A percentile compares a stretch with the other conserved stretches of the same genome.
These are phyloP conservation scores for Coracias cyanogaster DNA, from an alignment of 2,797 vertebrate genomes.

Conservation along the genomic window DNA sequence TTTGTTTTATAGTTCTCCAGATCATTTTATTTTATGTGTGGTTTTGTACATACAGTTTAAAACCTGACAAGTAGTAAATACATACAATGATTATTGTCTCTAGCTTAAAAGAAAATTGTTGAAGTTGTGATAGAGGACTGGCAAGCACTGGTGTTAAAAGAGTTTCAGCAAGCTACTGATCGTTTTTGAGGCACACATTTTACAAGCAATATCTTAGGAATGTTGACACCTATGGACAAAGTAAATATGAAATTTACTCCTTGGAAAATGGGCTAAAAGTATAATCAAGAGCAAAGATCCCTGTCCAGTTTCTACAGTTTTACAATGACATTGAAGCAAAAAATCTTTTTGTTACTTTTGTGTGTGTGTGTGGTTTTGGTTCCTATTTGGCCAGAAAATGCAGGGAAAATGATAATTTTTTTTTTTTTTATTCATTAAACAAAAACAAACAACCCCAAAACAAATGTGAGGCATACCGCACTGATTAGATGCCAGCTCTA, in stretches of 20 bases:
- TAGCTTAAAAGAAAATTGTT: background rate
- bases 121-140: background rate
- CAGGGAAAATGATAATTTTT: background rate
- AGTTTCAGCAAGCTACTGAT: background rate
- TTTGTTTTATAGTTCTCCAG: background rate
- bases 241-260: background rate
- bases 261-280: background rate
- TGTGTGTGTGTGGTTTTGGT: background rate
- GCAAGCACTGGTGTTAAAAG: background rate
- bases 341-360: background rate
- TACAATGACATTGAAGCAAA: background rate
- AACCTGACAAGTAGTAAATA: background rate
- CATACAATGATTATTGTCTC: background rate
- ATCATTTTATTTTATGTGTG: background rate
- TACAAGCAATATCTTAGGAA: background rate
- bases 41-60: background rate
- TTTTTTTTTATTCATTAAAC: background rate
- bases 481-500: background rate
- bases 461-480: rapidly evolving
- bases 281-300: background rate
- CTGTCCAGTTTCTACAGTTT: background rate
- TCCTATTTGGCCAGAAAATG: background rate
- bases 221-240: background rate
- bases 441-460: background rate
- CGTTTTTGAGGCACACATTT: background rate